Percentiles rank a stretch among this genome's conserved stretches.
Evolutionary conservation across 1,140 invertebrate genomes (phyloP).

Genomic region (Augochlora pura): DNA sequence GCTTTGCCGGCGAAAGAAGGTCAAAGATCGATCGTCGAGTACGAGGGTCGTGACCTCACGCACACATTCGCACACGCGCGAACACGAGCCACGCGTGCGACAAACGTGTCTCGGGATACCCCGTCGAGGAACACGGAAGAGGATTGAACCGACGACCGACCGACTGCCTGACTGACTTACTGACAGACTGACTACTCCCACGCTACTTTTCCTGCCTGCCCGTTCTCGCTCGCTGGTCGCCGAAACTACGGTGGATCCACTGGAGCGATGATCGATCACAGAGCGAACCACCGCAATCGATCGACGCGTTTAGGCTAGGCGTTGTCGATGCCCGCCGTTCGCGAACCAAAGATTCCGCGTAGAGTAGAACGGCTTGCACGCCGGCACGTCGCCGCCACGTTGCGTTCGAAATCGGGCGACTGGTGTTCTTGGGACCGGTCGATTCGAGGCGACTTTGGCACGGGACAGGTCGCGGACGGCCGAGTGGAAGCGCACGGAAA

Average conservation of each 20-base stretch:
- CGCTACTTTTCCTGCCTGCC: no score
- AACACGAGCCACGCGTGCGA: neutral
- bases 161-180: no score
- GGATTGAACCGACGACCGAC: constrained; percentile 21
- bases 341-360: constrained; percentile 33
- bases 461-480: neutral
- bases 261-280: constrained; percentile 47
- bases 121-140: neutral
- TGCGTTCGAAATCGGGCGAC: constrained; percentile 7
- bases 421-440: neutral
- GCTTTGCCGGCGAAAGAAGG: constrained; percentile 64
- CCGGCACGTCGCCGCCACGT: neutral
- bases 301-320: constrained; percentile 54
- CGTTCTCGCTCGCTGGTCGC: neutral
- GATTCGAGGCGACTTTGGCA: neutral
- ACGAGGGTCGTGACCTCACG: constrained; percentile 65
- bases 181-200: no score
- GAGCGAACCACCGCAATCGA: constrained; percentile 10
- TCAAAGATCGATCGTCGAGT: constrained; percentile 71
- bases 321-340: constrained; percentile 51
- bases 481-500: neutral
- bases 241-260: constrained; percentile 20
- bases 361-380: constrained; percentile 50
- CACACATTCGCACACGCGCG: constrained; percentile 45
- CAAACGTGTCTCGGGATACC: constrained; percentile 41